Conservation (phyloP, 2,888 invertebrate genomes). For the Leistus spinibarbis region DNA sequence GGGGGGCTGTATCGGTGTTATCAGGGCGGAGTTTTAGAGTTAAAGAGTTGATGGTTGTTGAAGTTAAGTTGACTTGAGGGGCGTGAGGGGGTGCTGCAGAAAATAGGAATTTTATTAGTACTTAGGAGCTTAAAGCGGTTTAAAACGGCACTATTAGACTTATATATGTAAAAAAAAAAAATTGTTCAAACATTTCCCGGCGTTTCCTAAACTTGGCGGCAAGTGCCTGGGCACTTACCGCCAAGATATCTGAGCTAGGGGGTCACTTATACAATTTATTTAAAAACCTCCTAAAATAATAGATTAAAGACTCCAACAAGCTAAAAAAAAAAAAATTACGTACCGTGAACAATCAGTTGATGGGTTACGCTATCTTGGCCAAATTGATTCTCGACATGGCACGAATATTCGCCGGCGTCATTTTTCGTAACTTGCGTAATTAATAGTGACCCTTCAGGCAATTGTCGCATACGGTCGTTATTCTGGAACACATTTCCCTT, state of each 20-base stretch:
- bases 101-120: conserved; percentile 15
- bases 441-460: conserved; percentile 90
- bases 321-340: conserved; percentile 27
- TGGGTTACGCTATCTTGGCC: conserved; percentile 93
- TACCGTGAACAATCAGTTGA: conserved; percentile 84
- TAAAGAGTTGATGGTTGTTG: conserved; percentile 77
- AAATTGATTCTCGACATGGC: conserved; percentile 89
- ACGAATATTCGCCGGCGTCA: conserved; percentile 94
- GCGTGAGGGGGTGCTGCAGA: conserved; percentile 58
- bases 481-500: conserved; percentile 79
- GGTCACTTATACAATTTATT: neutral
- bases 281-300: neutral
- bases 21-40: conserved; percentile 75
- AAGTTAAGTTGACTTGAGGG: conserved; percentile 67
- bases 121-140: neutral
- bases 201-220: neutral
- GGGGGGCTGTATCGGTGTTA: conserved; percentile 82
- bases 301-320: neutral
- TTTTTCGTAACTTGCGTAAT: conserved; percentile 87
- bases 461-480: conserved; percentile 80
- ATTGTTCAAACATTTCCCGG: neutral
- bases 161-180: neutral
- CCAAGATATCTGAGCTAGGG: neutral
- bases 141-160: neutral
- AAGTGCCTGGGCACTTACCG: neutral